Evolutionary conservation across 1,140 invertebrate species (phyloP), one percentile per base, ranked within the genome.

Genomic region (Gonatopus flavifemur): DNA sequence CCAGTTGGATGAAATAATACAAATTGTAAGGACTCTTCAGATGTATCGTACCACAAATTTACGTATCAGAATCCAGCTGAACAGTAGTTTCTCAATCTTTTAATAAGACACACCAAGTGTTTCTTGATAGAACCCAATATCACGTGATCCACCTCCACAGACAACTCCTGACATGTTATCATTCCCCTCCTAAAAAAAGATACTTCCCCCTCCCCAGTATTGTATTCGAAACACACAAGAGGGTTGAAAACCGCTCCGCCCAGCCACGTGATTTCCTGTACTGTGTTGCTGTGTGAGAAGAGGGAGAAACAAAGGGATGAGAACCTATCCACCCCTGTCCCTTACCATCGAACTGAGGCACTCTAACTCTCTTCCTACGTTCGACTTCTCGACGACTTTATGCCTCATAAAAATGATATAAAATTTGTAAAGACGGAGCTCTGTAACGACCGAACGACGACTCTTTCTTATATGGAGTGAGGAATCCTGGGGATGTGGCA

Each of bases 321-420:
- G 30, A 13, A 31, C 16, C 31, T 36, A 30, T 52, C 41, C 20
- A 30, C 49, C 50, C 48, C 35, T 50, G 32, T 33, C 9, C 19
- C 33, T n/a, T 15, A 10, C 20, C 21, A 5, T 28, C 37, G 42
- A 42, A 35, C n/a, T 19, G n/a, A n/a, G n/a, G n/a, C 44, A 38
- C 24, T 50, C 41, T 41, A 48, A 46, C 45, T 24, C 49, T 59
- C 53, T 53, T 49, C 33, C 50, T 49, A 49, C 39, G 49, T 62
- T 56, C 66, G 67, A 59, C 69, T 74, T 69, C 68, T 69, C 66
- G 71, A 67, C 66, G 67, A 77, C 69, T 76, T 76, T 77, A 77
- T 76, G 74, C 62, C 65, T 74, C 73, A 73, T 77, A 77, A 77
- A 77, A 77, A 72, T 73, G 65, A 74, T 75, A 76, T 76, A 77